phyloP scores from a whole-genome alignment of 2,888 invertebrate genomes.

The Drosophila kuntzei region DNA sequence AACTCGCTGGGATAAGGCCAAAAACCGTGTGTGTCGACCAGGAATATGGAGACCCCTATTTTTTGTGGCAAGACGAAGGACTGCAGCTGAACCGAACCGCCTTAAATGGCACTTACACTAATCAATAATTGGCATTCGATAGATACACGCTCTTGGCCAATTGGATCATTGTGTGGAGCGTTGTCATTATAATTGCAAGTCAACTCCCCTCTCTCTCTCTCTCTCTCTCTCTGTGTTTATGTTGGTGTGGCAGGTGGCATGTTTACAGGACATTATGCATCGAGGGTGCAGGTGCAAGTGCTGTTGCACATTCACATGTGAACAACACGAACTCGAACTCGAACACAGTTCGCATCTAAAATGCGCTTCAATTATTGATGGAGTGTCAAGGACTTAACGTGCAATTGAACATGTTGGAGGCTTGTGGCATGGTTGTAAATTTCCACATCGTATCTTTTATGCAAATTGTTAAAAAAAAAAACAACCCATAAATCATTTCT shows the following conservation, averaged over 20 bases:
- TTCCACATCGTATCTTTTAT: constrained; percentile 7
- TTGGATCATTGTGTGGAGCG: constrained; percentile 43
- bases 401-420: constrained; percentile 3
- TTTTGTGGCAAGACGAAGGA: constrained; percentile 6
- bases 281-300: constrained; percentile 20
- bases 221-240: neutral
- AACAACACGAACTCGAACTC: too few relatives aligned
- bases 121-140: constrained; percentile 68
- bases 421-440: neutral
- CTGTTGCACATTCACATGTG: constrained; percentile 23
- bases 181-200: constrained; percentile 33
- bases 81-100: constrained; percentile 35
- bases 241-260: constrained; percentile 10
- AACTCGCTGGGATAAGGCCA: constrained; percentile 52
- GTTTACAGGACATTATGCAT: constrained; percentile 23
- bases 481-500: constrained; percentile 1
- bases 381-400: constrained; percentile 18
- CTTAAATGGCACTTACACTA: constrained; percentile 70
- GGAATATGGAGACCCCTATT: constrained; percentile 8
- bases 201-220: neutral
- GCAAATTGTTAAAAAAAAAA: constrained; percentile 21
- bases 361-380: constrained; percentile 51
- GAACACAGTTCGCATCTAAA: constrained; percentile 18
- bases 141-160: constrained; percentile 41
- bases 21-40: constrained; percentile 57